These are phyloP conservation scores for Melanitta fusca DNA, from an alignment of 2,797 vertebrate genomes.

Conservation along the genomic window DNA sequence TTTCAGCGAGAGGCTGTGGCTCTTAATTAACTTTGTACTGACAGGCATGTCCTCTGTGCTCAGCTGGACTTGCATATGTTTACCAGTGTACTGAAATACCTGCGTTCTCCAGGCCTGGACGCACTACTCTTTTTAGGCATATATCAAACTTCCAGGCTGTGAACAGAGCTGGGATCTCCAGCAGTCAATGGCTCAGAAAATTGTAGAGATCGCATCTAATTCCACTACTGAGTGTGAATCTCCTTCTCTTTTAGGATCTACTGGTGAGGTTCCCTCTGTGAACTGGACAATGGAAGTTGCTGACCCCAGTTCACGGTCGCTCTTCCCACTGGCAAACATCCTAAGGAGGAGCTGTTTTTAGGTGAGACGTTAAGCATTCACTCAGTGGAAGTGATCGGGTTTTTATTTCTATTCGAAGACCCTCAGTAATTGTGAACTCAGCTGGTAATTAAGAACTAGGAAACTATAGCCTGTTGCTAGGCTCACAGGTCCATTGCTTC, in stretches of 20 bases:
- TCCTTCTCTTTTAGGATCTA: not conserved
- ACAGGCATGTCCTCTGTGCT: not conserved
- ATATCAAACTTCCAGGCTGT: not conserved
- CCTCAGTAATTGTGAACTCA: not conserved
- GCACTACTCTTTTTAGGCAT: not conserved
- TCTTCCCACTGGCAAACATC: not conserved
- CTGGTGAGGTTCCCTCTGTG: not conserved
- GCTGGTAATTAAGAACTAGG: not conserved
- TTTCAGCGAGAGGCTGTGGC: not conserved
- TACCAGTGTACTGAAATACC: not conserved
- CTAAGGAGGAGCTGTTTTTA: not conserved
- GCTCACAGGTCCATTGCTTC: not conserved
- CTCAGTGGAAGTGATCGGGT: not conserved
- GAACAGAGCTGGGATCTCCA: not conserved
- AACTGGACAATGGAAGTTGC: not conserved
- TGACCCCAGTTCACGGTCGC: not conserved
- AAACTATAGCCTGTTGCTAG: not conserved
- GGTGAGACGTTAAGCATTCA: slow-evolving; percentile 33
- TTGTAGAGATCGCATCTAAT: not conserved
- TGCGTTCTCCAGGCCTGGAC: not conserved
- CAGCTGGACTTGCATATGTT: not conserved
- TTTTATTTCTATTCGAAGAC: not conserved
- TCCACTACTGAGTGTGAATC: not conserved
- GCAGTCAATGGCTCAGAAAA: not conserved
- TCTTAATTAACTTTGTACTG: not conserved